Conservation (phyloP, 2,888 invertebrate genomes). For the Flexamia atlantica region DNA sequence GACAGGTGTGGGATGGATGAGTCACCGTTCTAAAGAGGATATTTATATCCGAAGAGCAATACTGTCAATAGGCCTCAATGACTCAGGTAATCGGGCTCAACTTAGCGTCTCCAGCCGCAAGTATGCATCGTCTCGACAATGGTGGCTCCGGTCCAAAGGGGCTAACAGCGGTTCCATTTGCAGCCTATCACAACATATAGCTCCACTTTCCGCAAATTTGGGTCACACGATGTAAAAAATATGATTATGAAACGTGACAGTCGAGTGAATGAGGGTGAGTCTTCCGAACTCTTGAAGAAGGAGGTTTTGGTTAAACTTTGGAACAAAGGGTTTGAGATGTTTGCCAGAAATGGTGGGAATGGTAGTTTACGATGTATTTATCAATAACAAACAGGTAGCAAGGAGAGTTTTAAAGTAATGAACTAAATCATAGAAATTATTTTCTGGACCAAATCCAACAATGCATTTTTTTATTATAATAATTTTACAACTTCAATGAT, state of each 20-base stretch:
- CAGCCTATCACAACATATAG: slow-evolving; percentile 32
- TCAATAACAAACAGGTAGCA: too few relatives aligned
- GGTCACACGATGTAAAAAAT: background rate
- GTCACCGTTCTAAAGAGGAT: background rate
- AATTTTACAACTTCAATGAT: too few relatives aligned
- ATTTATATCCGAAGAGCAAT: background rate
- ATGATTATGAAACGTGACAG: background rate
- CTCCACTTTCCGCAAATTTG: slow-evolving; percentile 4
- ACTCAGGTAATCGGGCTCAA: slow-evolving; percentile 35
- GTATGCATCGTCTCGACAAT: slow-evolving; percentile 11
- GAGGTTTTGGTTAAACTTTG: too few relatives aligned
- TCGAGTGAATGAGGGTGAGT: too few relatives aligned
- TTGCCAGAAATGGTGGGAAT: too few relatives aligned
- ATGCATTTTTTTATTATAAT: too few relatives aligned
- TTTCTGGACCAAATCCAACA: too few relatives aligned
- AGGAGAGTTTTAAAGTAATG: too few relatives aligned
- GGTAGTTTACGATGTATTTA: too few relatives aligned
- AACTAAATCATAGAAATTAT: too few relatives aligned
- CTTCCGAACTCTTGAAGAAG: too few relatives aligned
- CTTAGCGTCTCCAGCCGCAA: background rate
- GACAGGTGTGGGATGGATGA: slow-evolving; percentile 7
- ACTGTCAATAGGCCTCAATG: slow-evolving; percentile 38
- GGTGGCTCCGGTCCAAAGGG: background rate
- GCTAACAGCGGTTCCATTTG: slow-evolving; percentile 22
- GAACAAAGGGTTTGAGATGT: too few relatives aligned